Conservation (phyloP, 30 jellyfish, hydroid and myxozoan species). For the Haliclystus octoradiatus region DNA sequence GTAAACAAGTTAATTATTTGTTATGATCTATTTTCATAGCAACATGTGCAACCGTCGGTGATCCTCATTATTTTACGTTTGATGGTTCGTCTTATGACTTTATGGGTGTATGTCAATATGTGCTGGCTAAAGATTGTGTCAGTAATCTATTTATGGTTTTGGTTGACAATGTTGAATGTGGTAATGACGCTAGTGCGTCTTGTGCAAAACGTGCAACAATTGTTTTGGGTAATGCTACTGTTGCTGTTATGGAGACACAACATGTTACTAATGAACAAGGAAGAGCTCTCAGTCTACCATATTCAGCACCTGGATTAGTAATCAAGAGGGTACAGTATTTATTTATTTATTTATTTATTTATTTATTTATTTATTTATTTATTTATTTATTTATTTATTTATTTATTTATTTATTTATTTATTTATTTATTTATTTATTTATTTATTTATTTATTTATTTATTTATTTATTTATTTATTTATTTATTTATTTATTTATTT, state of each 20-base stretch:
- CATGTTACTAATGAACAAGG: slow-evolving; percentile 18
- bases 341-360: too few relatives aligned
- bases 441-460: too few relatives aligned
- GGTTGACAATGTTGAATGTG: slow-evolving; percentile 31
- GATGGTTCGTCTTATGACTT: slow-evolving; percentile 52
- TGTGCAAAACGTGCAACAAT: slow-evolving; percentile 47
- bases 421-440: too few relatives aligned
- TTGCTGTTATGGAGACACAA: slow-evolving; percentile 6
- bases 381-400: too few relatives aligned
- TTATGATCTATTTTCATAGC: slow-evolving; percentile 15
- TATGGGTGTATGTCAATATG: slow-evolving; percentile 56
- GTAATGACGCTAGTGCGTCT: slow-evolving; percentile 10
- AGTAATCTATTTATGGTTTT: slow-evolving; percentile 5
- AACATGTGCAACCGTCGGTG: slow-evolving; percentile 54
- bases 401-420: too few relatives aligned
- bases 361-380: too few relatives aligned
- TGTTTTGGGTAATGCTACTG: slow-evolving; percentile 12
- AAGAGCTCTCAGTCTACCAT: slow-evolving; percentile 21
- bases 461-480: too few relatives aligned
- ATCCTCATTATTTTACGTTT: slow-evolving; percentile 61
- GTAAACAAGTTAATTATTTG: too few relatives aligned
- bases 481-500: too few relatives aligned
- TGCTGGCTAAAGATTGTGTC: slow-evolving; percentile 43
- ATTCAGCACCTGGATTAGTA: slow-evolving; percentile 23
- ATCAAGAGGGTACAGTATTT: slow-evolving; percentile 20